These are phyloP conservation scores for Allophyes oxyacanthae DNA, from an alignment of 2,888 invertebrate genomes.

Conservation along the genomic window DNA sequence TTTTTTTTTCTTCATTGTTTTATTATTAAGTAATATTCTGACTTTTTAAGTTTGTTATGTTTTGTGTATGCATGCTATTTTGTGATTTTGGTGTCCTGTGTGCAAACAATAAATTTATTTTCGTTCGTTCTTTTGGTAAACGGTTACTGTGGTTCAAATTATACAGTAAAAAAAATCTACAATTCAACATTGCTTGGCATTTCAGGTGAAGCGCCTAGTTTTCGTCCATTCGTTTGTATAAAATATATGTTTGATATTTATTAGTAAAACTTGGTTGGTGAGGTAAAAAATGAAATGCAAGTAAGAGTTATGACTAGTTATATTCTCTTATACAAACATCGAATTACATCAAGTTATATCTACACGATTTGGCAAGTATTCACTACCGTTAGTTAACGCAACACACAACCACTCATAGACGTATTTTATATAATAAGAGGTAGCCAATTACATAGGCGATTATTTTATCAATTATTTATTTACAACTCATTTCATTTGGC, in stretches of 20 bases:
- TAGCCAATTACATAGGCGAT: slow-evolving; percentile 57
- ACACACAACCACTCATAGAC: slow-evolving; percentile 64
- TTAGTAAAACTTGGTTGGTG: background rate
- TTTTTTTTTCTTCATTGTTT: too few species aligned
- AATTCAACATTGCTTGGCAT: too few species aligned
- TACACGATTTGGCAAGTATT: slow-evolving; percentile 79
- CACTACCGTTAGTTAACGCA: slow-evolving; percentile 62
- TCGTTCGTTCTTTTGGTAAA: too few species aligned
- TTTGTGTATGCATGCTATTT: too few species aligned
- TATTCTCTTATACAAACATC: slow-evolving; percentile 78
- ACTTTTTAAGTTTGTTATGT: too few species aligned
- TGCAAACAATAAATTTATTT: too few species aligned
- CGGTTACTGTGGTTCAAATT: too few species aligned
- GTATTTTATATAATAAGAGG: slow-evolving; percentile 55
- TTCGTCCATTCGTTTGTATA: too few species aligned
- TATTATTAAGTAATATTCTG: too few species aligned
- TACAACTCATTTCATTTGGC: slow-evolving; percentile 3
- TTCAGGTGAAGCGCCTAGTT: too few species aligned
- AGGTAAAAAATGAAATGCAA: slow-evolving; percentile 46
- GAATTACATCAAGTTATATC: slow-evolving; percentile 74
- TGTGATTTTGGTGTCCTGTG: too few species aligned
- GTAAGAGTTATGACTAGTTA: slow-evolving; percentile 81
- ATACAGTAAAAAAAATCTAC: too few species aligned
- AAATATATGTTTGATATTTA: background rate
- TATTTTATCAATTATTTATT: slow-evolving; percentile 12